Percentiles rank a stretch among this genome's conserved stretches.
Evolutionary conservation across 2,113 vertebrate genomes (phyloP).

Genomic region (Sterna hirundo): DNA sequence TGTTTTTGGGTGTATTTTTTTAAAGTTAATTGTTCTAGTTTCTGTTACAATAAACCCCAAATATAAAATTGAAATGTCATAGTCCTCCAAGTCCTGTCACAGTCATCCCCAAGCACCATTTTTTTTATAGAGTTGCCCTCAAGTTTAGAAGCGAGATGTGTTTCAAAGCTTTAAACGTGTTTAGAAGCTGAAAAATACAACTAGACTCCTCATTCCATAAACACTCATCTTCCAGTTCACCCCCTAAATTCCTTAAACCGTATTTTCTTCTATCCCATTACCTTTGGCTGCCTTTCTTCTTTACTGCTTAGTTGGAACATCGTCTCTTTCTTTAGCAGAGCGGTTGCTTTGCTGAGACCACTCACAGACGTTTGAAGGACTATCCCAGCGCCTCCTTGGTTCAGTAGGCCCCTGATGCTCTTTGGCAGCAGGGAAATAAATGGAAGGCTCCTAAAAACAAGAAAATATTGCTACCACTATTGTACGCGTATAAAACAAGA

Average conservation of each 20-base stretch:
- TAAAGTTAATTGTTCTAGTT: neutral
- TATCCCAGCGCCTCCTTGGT: neutral
- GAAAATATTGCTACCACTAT: neutral
- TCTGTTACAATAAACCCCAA: neutral
- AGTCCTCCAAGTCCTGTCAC: neutral
- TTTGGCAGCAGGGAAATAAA: neutral
- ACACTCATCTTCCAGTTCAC: neutral
- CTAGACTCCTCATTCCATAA: neutral
- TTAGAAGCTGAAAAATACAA: neutral
- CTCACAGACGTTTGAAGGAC: neutral
- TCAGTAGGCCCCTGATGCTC: neutral
- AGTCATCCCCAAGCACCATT: neutral
- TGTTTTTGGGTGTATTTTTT: neutral
- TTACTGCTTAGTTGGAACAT: neutral
- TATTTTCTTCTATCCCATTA: neutral
- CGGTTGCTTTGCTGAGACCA: neutral
- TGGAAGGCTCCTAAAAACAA: neutral
- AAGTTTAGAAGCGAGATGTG: neutral
- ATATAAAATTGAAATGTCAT: neutral
- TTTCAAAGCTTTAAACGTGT: neutral
- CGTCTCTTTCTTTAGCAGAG: neutral
- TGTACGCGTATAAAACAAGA: neutral
- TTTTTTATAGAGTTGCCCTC: neutral
- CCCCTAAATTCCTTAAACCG: neutral
- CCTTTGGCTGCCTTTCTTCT: neutral